phyloP scores from a whole-genome alignment of 2,888 invertebrate genomes.

The Pinctada fucata region DNA sequence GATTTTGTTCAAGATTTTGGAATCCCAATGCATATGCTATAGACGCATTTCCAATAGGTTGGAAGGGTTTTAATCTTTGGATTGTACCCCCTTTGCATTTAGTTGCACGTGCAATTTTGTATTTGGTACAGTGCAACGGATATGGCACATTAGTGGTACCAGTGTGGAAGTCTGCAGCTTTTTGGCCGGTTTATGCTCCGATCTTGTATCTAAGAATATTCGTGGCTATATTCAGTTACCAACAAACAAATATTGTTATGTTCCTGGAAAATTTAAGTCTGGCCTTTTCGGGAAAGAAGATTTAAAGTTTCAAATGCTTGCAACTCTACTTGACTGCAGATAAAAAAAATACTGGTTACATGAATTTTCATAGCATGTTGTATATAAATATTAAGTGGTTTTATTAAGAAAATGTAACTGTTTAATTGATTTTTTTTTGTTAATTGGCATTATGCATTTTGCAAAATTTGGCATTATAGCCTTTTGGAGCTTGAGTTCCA shows the following conservation, averaged over 20 bases:
- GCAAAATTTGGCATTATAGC: not conserved
- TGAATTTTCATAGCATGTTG: too few species aligned
- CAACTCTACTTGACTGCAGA: conserved; percentile 7
- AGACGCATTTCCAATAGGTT: too few species aligned
- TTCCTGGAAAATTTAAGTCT: too few species aligned
- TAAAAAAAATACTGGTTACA: not conserved
- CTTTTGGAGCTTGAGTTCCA: not conserved
- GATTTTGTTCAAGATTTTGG: conserved; percentile 46
- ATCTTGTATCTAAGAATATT: not conserved
- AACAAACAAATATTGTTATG: too few species aligned
- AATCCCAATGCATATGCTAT: not conserved
- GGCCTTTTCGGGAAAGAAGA: too few species aligned
- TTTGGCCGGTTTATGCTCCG: conserved; percentile 2
- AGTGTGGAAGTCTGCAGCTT: conserved; percentile 10
- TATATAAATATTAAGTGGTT: too few species aligned
- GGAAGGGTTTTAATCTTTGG: too few species aligned
- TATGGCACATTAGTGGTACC: conserved; percentile 30
- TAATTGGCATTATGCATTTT: not conserved
- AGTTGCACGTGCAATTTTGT: too few species aligned
- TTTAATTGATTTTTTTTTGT: not conserved
- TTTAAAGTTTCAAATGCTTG: too few species aligned
- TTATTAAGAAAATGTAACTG: too few species aligned
- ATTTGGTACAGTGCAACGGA: not conserved
- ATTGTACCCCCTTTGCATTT: too few species aligned
- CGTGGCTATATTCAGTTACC: too few species aligned